Conservation (phyloP, 2,888 invertebrate genomes). For the Calliphora vomitoria region DNA sequence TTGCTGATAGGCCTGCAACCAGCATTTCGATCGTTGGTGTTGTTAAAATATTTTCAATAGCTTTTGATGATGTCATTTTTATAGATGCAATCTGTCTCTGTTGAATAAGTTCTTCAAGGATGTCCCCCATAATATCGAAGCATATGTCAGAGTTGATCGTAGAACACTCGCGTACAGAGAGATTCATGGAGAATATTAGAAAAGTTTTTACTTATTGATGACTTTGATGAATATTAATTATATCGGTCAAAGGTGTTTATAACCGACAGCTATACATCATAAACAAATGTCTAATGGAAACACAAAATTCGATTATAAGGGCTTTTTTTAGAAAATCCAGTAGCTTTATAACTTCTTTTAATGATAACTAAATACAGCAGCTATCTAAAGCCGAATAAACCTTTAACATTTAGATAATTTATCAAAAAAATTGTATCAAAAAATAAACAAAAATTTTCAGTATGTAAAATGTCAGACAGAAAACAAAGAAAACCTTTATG, state of each 20-base stretch:
- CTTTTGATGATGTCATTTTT: too few species aligned
- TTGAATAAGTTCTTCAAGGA: too few species aligned
- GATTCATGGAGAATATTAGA: too few species aligned
- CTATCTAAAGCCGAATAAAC: slow-evolving; percentile 12
- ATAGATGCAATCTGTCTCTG: too few species aligned
- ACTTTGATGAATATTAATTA: slow-evolving; percentile 1
- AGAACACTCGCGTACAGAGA: too few species aligned
- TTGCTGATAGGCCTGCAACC: too few species aligned
- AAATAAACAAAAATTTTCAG: not conserved
- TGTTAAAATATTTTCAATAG: too few species aligned
- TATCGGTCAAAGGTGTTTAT: not conserved
- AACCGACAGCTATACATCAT: too few species aligned
- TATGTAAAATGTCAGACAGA: slow-evolving; percentile 20
- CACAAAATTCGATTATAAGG: not conserved
- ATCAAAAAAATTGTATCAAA: slow-evolving; percentile 33
- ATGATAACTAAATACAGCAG: not conserved
- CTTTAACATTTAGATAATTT: slow-evolving; percentile 21
- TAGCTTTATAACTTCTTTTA: not conserved
- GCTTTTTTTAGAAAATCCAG: not conserved
- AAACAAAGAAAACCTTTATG: slow-evolving; percentile 42
- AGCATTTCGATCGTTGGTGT: too few species aligned
- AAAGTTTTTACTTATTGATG: not conserved
- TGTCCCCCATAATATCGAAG: too few species aligned
- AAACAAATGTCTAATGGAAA: not conserved
- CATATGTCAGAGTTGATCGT: too few species aligned